Conservation (phyloP, 1,140 invertebrate genomes). For the Sinonovacula constricta region DNA sequence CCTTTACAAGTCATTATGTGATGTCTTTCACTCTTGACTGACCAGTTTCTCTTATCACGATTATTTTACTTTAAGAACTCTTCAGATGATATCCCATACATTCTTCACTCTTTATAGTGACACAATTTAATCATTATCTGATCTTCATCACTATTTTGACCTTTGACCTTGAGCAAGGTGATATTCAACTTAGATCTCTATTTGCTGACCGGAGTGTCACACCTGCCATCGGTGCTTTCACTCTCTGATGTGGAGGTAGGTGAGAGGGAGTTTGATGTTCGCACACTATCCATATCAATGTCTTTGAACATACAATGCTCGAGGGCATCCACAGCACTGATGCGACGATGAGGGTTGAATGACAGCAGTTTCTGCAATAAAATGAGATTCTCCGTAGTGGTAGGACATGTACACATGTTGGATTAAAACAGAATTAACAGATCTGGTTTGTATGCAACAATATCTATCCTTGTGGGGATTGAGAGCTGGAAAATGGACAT, state of each 20-base stretch:
- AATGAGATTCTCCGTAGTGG: slow-evolving; percentile 38
- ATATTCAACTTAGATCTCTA: slow-evolving; percentile 46
- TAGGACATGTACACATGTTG: too few relatives aligned
- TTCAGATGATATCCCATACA: too few relatives aligned
- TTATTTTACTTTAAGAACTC: too few relatives aligned
- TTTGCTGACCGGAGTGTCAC: slow-evolving; percentile 72
- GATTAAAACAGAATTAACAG: too few relatives aligned
- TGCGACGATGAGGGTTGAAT: slow-evolving; percentile 95
- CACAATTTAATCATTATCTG: too few relatives aligned
- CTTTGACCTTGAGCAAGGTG: not conserved
- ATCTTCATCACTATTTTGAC: not conserved
- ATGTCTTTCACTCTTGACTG: too few relatives aligned
- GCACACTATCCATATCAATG: slow-evolving; percentile 69
- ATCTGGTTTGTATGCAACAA: too few relatives aligned
- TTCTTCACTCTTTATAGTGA: too few relatives aligned
- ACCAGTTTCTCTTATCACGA: too few relatives aligned
- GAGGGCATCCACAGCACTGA: slow-evolving; percentile 97
- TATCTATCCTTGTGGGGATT: too few relatives aligned
- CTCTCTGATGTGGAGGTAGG: slow-evolving; percentile 65
- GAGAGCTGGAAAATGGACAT: too few relatives aligned
- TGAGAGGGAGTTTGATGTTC: slow-evolving; percentile 64
- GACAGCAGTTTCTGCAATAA: slow-evolving; percentile 82
- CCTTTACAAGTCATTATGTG: too few relatives aligned
- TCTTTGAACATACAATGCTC: slow-evolving; percentile 96
- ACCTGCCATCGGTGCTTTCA: slow-evolving; percentile 65